Conservation (phyloP, 2,797 vertebrate species). For the Gallinago solitaria region DNA sequence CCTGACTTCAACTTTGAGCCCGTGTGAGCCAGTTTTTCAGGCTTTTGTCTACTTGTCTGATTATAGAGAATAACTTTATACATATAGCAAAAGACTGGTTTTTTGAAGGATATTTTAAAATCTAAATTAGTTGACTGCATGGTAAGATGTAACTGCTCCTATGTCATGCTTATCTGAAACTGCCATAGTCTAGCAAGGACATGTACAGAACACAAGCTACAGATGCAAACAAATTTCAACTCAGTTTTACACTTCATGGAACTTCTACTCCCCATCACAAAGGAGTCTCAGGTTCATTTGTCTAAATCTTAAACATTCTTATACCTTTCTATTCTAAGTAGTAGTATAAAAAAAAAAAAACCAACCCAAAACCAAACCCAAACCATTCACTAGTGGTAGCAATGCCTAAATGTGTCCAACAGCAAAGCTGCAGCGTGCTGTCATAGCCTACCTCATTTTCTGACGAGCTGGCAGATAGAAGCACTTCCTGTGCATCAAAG, state of each 20-base stretch:
- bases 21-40: not conserved
- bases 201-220: not conserved
- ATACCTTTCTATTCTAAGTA: not conserved
- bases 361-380: not conserved
- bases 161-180: not conserved
- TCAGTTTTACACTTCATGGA: not conserved
- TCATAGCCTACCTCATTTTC: slow-evolving; percentile 82
- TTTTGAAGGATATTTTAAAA: not conserved
- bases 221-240: not conserved
- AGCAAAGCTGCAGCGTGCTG: not conserved
- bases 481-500: slow-evolving; percentile 98
- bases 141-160: not conserved
- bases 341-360: not conserved
- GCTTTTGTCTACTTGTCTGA: not conserved
- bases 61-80: not conserved
- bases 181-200: not conserved
- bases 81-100: not conserved
- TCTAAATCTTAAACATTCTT: not conserved
- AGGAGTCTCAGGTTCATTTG: not conserved
- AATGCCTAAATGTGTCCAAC: not conserved
- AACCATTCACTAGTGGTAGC: not conserved
- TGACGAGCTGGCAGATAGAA: slow-evolving; percentile 96
- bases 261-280: not conserved
- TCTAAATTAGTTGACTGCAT: not conserved
- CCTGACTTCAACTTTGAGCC: not conserved